Base-by-base conservation (phyloP, 2,888 invertebrate species). In the Nephrocerus scutellatus region DNA sequence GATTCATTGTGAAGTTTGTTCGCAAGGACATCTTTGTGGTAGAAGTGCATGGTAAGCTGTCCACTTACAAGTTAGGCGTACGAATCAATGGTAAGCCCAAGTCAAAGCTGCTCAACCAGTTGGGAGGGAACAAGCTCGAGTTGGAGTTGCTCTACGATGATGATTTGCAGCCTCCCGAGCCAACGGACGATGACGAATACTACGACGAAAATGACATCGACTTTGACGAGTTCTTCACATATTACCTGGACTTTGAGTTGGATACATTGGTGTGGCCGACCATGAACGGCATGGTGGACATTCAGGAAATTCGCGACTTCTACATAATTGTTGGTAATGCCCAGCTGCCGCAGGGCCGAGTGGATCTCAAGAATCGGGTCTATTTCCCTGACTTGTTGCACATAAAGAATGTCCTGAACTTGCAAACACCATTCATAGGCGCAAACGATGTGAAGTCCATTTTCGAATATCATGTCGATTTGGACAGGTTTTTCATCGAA, bases 11-110 rank as follows among this genome's bases (percentile, higher is more conserved):
- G 1, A 86, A 85, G 59, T 39, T 64, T 2, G 71, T 84, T 2
- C 74, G 77, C 41, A 71, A 73, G 8, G 70, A 76, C 21, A 76
- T 77, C 16, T 69, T 87, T 35, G 80, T 84, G 50, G 75, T 81
- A 5, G 83, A 86, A 58, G 56, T 82, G 42, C 80, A 83, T 8
- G 65, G 82, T 3, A 75, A 79, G 51, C 61, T 87, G 24, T 82
- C 83, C 2, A 74, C 76, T 47, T 77, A 79, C 54, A 82, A 81
- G 71, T 74, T 77, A 40, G 70, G 68, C 0, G 33, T 63, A 3
- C 59, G 60, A 37, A 43, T 65, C 8, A 53, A 61, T 34, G 66
- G 62, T 0, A 55, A 61, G 20, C 62, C 63, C 2, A 68, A 67
- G 40, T 58, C 63, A 2, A 59, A 63, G 28, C 41, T 68, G 15